phyloP scores from a whole-genome alignment of 2,888 invertebrate species.

The Cylloceria caligata region DNA sequence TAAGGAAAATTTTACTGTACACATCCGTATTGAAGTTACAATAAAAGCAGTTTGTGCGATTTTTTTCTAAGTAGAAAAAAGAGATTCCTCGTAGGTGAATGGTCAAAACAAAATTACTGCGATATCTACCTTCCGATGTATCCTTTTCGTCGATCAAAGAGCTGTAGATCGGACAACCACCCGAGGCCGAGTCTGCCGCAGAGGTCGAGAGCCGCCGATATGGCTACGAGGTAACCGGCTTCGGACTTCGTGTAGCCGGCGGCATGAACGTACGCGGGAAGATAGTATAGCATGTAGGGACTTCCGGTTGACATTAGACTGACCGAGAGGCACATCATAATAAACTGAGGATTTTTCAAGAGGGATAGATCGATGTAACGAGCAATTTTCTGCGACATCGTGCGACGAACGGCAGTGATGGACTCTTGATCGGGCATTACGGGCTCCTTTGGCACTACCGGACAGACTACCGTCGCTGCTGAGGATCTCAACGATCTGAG shows the following conservation, averaged over 20 bases:
- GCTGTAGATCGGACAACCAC: conserved; percentile 90
- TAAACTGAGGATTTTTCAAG: conserved; percentile 89
- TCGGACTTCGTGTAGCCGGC: conserved; percentile 88
- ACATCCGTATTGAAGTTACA: too few relatives aligned
- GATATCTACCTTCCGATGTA: conserved; percentile 88
- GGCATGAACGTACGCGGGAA: conserved; percentile 90
- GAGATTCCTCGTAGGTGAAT: background rate
- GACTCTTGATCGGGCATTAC: conserved; percentile 66
- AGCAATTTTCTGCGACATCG: conserved; percentile 82
- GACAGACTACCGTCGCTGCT: conserved; percentile 74
- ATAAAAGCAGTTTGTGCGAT: background rate
- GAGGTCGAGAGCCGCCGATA: conserved; percentile 90
- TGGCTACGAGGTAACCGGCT: conserved; percentile 90
- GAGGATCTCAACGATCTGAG: conserved; percentile 79
- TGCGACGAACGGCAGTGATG: conserved; percentile 67
- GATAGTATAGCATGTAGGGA: conserved; percentile 91
- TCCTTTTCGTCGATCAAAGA: conserved; percentile 90
- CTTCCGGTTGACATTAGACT: conserved; percentile 92
- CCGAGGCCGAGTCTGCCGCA: conserved; percentile 90
- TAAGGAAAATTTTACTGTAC: too few relatives aligned
- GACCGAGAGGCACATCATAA: conserved; percentile 90
- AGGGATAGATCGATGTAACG: conserved; percentile 89
- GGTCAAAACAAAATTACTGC: background rate
- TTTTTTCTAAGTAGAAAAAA: background rate
- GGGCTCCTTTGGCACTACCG: conserved; percentile 62